phyloP scores from a whole-genome alignment of 2,113 vertebrate species.

The Vidua macroura region DNA sequence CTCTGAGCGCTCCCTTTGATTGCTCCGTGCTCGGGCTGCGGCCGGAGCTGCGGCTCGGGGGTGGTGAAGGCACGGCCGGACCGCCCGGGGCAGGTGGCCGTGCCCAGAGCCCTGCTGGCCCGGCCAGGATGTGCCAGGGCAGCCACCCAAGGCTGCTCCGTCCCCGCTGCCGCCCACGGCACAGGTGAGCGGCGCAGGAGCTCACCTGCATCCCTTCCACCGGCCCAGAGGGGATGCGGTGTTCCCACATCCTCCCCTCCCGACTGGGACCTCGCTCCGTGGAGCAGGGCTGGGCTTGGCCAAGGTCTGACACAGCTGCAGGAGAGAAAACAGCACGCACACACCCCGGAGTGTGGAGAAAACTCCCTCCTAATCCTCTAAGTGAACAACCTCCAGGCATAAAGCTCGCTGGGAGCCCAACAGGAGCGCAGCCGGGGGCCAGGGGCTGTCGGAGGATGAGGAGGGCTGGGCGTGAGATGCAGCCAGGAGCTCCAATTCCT shows the following conservation, averaged over 20 bases:
- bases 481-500: no score
- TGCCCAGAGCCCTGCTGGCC: background rate
- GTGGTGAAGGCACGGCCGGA: rapidly evolving
- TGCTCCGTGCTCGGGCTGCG: background rate
- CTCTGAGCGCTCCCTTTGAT: background rate
- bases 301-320: rapidly evolving
- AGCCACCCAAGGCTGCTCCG: background rate
- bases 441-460: background rate
- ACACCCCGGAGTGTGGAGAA: background rate
- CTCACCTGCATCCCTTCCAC: rapidly evolving
- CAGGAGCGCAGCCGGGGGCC: background rate
- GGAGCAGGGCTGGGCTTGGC: background rate
- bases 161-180: rapidly evolving
- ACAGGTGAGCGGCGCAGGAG: rapidly evolving
- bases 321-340: background rate
- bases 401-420: background rate
- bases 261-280: rapidly evolving
- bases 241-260: rapidly evolving
- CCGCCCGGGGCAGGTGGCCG: rapidly evolving
- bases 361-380: background rate
- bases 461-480: no score
- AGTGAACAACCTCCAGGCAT: rapidly evolving
- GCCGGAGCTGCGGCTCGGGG: no score
- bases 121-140: rapidly evolving
- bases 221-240: rapidly evolving